phyloP scores from a whole-genome alignment of 2,113 vertebrate species.

The Otocyon megalotis region DNA sequence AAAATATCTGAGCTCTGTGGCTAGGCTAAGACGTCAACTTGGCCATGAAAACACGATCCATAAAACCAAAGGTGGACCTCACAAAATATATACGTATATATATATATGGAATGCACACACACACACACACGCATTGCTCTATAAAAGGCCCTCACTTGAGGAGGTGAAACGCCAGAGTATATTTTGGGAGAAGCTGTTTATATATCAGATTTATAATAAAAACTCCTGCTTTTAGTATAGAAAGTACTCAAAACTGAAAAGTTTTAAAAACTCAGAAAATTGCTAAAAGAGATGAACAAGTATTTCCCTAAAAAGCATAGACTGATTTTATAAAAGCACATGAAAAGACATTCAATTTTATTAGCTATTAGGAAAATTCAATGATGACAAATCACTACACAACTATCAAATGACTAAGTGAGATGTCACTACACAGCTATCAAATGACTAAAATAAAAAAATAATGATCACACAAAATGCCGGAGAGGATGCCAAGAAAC shows the following conservation, averaged over 20 bases:
- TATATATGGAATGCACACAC: background rate
- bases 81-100: background rate
- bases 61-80: background rate
- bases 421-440: background rate
- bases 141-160: background rate
- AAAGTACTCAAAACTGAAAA: background rate
- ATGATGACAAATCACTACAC: background rate
- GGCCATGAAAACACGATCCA: background rate
- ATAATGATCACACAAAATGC: too few species aligned
- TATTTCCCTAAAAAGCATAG: background rate
- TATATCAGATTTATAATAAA: background rate
- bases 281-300: background rate
- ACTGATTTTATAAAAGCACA: background rate
- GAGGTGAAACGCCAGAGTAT: background rate
- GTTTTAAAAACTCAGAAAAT: background rate
- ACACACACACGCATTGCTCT: background rate
- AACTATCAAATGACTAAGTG: background rate
- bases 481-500: background rate
- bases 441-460: background rate
- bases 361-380: background rate
- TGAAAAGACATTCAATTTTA: background rate
- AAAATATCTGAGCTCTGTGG: background rate
- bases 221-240: background rate
- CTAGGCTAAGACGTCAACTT: background rate
- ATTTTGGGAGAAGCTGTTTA: background rate